Base-by-base conservation (phyloP, 2,888 invertebrate genomes). In the Tupiocoris notatus region DNA sequence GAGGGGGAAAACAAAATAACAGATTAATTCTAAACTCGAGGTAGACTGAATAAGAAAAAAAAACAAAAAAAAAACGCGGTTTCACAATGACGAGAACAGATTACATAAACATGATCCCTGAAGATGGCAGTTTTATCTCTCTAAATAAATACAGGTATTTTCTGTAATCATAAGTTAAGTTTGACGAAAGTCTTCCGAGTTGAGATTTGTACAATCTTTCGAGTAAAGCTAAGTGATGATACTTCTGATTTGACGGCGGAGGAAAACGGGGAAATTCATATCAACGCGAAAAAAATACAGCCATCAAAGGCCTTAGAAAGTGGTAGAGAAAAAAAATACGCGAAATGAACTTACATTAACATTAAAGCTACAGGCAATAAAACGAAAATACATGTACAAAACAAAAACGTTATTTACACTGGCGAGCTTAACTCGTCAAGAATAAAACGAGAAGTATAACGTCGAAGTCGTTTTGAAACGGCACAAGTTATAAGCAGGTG, bases 151-250 rank as follows among this genome's bases (percentile, higher is more conserved):
- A 62, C n/a, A n/a, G n/a, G n/a, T n/a, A n/a, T n/a, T n/a, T n/a
- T n/a, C n/a, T n/a, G 17, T 39, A 65, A 3, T 57, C 22, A 67
- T 57, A 67, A 56, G 23, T 67, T 24, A 67, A 18, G 54, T 65
- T 67, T 57, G 56, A 21, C 22, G 57, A 39, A 67, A 67, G 67
- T 67, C 67, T 67, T 67, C 24, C 67, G 18, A 67, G 67, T 67
- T 67, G n/a, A n/a, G n/a, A n/a, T n/a, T 67, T 67, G 67, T 67
- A 67, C 67, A 57, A 23, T 63, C 25, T 16, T 56, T 67, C 20
- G 12, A 56, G 57, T 67, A 67, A 67, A 67, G 67, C 67, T 67
- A 67, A 20, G 57, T 67, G 67, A 57, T 56, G 67, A 67, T 67
- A 18, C 22, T 23, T n/a, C n/a, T 16, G 67, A 65, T 18, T 39